Conservation (phyloP, 2,113 vertebrate genomes). For the Arvicanthis niloticus region DNA sequence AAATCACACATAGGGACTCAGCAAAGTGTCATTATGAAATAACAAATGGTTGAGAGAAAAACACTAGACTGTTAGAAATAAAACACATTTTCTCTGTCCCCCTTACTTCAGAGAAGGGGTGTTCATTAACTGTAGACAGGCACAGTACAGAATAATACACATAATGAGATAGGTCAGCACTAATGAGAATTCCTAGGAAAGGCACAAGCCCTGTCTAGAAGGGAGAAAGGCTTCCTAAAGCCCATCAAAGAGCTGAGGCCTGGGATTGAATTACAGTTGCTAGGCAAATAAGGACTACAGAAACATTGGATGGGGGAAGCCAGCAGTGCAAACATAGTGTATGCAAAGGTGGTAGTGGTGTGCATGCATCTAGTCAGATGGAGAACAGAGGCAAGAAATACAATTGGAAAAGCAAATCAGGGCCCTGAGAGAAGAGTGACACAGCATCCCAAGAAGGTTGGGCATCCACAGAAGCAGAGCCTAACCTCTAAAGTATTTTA, state of each 20-base stretch:
- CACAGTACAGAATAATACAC: not conserved
- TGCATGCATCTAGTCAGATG: not conserved
- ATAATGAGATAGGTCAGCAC: not conserved
- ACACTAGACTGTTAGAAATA: not conserved
- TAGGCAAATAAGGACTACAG: not conserved
- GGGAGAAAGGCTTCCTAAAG: not conserved
- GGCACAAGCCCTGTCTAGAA: too few relatives aligned
- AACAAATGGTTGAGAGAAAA: not conserved
- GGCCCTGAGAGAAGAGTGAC: not conserved
- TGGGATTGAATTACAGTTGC: not conserved
- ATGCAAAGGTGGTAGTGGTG: rapidly evolving
- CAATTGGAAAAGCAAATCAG: not conserved
- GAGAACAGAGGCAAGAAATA: not conserved
- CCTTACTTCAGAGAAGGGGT: not conserved
- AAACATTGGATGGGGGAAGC: not conserved
- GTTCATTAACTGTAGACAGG: not conserved
- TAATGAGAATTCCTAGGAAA: not conserved
- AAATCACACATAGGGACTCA: not conserved
- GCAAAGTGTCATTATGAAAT: not conserved
- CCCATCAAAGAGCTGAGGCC: not conserved
- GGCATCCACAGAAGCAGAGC: not conserved
- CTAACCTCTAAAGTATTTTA: not conserved
- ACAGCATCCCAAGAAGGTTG: not conserved
- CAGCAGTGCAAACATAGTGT: not conserved
- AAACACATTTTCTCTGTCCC: not conserved